Base-by-base conservation (phyloP, 2,888 invertebrate genomes). In the Gisinianus flammeolus region DNA sequence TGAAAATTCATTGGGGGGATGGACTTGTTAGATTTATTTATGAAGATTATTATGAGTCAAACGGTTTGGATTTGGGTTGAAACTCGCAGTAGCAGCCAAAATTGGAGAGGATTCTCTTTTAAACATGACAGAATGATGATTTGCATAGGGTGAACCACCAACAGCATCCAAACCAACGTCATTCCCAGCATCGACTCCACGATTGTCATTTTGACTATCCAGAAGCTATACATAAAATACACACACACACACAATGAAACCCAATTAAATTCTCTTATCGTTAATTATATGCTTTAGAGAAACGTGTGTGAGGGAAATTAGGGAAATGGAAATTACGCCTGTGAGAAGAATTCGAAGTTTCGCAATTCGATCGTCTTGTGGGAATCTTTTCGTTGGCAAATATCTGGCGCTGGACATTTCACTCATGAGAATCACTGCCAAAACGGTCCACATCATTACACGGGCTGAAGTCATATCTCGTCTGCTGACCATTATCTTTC, bases 321-420 rank as follows among this genome's bases (percentile, higher is more conserved):
- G 8, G 16, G 44, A 44, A 10, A 44, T 44, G 44, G 44, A 44
- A 44, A 86, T 87, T 82, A 87, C 87, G 74, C 87, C 87, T 83
- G 85, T 86, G 79, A 87, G 84, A 62, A 87, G 85, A 69, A 87
- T 86, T 76, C 86, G 85, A 66, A 87, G 85, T 80, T 85, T 84
- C 77, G 86, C 85, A 54, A 87, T 84, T 12, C 86, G 85, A 79
- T 87, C 87, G 70, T 87, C 86, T 76, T 86, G 85, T 56, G 85
- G 82, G n/a, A n/a, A n/a, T 26, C 85, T 80, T 76, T 86, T 81
- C 6, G 87, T 87, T 67, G 87, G 87, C 69, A 87, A 83, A 81
- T 87, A 87, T 52, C 87, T 84, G 33, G 85, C 86, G 75, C 79
- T 80, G 67, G 81, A 74, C 73, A 79, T 78, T 33, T 82, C 79